Base-by-base conservation (phyloP, 1,140 invertebrate genomes). In the Drosophila navojoa region DNA sequence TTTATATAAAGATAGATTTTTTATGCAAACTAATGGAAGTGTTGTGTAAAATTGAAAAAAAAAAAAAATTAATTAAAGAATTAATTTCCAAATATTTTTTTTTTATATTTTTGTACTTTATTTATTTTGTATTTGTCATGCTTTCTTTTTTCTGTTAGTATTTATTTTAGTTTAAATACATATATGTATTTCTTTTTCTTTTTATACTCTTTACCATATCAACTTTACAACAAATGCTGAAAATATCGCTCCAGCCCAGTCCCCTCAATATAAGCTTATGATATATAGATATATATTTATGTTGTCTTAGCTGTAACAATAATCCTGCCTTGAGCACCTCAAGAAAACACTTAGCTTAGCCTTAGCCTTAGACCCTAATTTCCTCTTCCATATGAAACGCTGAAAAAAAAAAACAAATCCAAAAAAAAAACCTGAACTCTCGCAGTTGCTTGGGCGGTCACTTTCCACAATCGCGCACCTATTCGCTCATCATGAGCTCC, bases 401-500 rank as follows among this genome's bases (percentile, higher is more conserved):
- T 44, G 42, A 22, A 22, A 22, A 22, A 22, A 22, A 22, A 22
- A 22, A 22, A 22, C 2, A 22, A 29, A 29, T n/a, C n/a, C n/a
- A 29, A 32, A 32, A 7, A 32, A 10, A 32, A 32, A 32, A 32
- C 32, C 50, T 71, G 58, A 54, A 76, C 49, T 81, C 72, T 79
- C 76, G 32, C 67, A 92, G 91, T 81, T 90, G 80, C 71, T 78
- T 91, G 77, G 86, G 87, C 71, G 91, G 91, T 75, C 91, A 91
- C 57, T 92, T 92, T 90, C 89, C 91, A 42, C 91, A 92, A 77
- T 92, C 91, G 77, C 91, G 91, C 55, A 91, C 90, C 35, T 92
- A 92, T 91, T 92, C 91, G 76, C 86, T 92, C 54, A 90, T 92
- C 73, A 92, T 91, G 91, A 92, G 91, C 78, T 92, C 91, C 53